Evolutionary conservation across 2,888 invertebrate genomes (phyloP).

Genomic region (Drosophila paramelanica): DNA sequence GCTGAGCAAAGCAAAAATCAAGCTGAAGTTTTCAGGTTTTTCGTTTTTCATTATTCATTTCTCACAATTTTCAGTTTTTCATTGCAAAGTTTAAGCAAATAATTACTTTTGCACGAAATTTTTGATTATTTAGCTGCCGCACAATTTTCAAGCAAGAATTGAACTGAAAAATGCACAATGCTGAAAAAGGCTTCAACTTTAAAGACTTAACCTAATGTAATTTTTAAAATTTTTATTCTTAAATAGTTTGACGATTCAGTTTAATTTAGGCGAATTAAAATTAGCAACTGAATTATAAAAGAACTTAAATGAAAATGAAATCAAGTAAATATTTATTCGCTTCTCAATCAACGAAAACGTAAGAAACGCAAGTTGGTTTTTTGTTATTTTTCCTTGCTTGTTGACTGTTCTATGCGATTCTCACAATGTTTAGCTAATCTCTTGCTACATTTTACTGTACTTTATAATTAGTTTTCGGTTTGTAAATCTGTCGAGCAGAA

Average conservation of each 20-base stretch:
- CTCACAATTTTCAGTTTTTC: constrained; percentile 5
- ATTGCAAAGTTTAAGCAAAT: constrained; percentile 46
- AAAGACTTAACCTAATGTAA: no score
- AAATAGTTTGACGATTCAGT: no score
- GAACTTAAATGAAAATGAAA: not conserved
- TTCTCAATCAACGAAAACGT: not conserved
- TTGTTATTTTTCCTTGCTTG: not conserved
- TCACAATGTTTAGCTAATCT: not conserved
- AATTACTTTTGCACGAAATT: constrained; percentile 17
- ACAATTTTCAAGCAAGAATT: constrained; percentile 15
- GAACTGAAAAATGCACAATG: constrained; percentile 3
- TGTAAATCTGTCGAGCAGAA: not conserved
- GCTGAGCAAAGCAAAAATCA: constrained; percentile 7
- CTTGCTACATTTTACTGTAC: not conserved
- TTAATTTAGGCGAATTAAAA: no score
- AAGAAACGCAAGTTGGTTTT: no score
- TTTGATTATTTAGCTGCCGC: constrained; percentile 27
- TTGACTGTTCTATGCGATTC: constrained; percentile 11
- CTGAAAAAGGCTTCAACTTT: not conserved
- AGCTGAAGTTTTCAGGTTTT: constrained; percentile 29
- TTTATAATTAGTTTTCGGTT: constrained; percentile 12
- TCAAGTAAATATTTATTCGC: not conserved
- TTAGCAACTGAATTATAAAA: no score
- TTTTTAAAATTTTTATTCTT: no score
- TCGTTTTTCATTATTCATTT: constrained; percentile 3